Percentiles rank a stretch among this genome's conserved stretches.
phyloP scores from a whole-genome alignment of 2,113 vertebrate genomes.

The Benthochromis sp. region DNA sequence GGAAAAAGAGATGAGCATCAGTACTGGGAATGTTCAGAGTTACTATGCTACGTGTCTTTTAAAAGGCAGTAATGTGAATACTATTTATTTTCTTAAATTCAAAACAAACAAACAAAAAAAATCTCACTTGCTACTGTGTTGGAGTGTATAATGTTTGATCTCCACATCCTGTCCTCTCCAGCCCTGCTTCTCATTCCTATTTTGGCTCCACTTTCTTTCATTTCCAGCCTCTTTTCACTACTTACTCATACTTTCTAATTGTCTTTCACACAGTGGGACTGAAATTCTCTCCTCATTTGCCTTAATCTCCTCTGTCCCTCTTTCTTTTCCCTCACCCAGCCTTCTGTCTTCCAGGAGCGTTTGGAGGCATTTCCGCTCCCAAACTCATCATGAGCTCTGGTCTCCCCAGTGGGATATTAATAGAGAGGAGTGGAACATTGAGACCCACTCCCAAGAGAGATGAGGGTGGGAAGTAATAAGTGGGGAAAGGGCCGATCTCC shows the following conservation, averaged over 20 bases:
- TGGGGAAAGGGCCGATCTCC: slow-evolving; percentile 32
- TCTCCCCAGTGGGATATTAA: slow-evolving; percentile 60
- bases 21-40: neutral
- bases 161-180: neutral
- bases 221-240: neutral
- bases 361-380: slow-evolving; percentile 62
- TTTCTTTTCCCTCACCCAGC: neutral
- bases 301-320: neutral
- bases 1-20: neutral
- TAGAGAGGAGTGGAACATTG: slow-evolving; percentile 42
- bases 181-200: neutral
- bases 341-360: slow-evolving; percentile 18
- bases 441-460: slow-evolving; percentile 37
- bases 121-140: neutral
- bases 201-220: neutral
- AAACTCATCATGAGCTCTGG: slow-evolving; percentile 53
- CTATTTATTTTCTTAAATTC: neutral
- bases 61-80: neutral
- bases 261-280: slow-evolving; percentile 8
- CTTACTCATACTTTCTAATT: neutral
- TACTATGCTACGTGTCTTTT: neutral
- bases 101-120: neutral
- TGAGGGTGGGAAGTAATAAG: slow-evolving; percentile 56
- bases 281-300: neutral
- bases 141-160: neutral